Conservation (phyloP, 2,888 invertebrate genomes). For the Rhynchonema sp. region DNA sequence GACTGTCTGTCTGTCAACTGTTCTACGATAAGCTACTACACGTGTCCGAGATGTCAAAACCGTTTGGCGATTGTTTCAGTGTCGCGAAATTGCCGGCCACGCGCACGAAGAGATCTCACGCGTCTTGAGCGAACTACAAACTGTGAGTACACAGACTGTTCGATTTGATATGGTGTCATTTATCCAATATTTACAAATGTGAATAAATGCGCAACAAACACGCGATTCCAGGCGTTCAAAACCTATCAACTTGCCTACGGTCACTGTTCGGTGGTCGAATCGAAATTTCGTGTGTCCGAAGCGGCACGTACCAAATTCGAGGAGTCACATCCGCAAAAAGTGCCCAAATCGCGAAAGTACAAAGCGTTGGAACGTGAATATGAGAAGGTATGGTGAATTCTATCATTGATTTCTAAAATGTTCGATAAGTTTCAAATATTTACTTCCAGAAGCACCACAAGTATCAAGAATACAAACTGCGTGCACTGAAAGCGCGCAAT, state of each 20-base stretch:
- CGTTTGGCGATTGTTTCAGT: too few species aligned
- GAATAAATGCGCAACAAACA: too few species aligned
- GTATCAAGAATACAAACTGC: constrained; percentile 64
- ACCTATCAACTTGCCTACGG: constrained; percentile 73
- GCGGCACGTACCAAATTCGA: constrained; percentile 53
- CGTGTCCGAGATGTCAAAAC: too few species aligned
- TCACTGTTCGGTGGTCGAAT: constrained; percentile 66
- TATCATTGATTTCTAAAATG: too few species aligned
- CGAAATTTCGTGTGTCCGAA: constrained; percentile 61
- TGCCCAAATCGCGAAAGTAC: constrained; percentile 33
- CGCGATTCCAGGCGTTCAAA: constrained; percentile 77
- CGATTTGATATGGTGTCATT: not conserved
- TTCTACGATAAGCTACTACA: too few species aligned
- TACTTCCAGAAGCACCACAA: constrained; percentile 56
- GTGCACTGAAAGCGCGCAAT: constrained; percentile 75
- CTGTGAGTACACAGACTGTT: too few species aligned
- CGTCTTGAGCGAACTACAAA: constrained; percentile 71
- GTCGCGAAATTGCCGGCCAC: constrained; percentile 64
- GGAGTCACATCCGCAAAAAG: constrained; percentile 41
- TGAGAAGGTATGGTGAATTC: constrained; percentile 46
- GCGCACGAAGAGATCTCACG: constrained; percentile 80
- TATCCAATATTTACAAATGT: too few species aligned
- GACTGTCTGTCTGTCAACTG: too few species aligned
- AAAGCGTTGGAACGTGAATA: constrained; percentile 73
- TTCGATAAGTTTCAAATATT: too few species aligned